A percentile compares a stretch with the other conserved stretches of the same genome.
phyloP scores from a whole-genome alignment of 2,797 vertebrate species.

The Sphenopsis melanotis region DNA sequence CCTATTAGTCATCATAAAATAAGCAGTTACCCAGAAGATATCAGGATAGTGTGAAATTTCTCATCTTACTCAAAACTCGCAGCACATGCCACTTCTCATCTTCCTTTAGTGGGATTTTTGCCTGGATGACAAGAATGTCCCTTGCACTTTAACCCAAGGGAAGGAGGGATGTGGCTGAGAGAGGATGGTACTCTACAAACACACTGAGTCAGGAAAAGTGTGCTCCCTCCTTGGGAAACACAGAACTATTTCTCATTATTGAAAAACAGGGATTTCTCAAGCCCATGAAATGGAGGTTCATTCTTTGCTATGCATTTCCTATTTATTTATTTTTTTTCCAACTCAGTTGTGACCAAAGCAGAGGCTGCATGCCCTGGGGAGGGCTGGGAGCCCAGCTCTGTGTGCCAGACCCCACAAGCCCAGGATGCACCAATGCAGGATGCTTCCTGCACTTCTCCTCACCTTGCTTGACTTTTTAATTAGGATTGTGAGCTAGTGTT shows the following conservation, averaged over 20 bases:
- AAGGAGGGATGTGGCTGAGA: not conserved
- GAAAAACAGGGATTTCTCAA: not conserved
- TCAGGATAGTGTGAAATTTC: conserved; percentile 75
- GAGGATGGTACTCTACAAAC: not conserved
- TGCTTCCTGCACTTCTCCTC: not conserved
- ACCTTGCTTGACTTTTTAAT: not conserved
- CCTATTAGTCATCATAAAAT: conserved; percentile 84
- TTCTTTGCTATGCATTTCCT: not conserved
- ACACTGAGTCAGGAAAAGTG: not conserved
- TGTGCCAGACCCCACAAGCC: not conserved
- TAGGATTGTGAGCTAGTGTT: not conserved
- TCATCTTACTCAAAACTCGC: conserved; percentile 68
- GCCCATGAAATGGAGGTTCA: not conserved
- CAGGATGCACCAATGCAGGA: not conserved
- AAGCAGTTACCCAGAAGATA: conserved; percentile 79
- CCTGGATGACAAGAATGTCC: not conserved
- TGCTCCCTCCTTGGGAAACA: not conserved
- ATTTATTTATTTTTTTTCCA: not conserved
- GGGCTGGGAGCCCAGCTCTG: rapidly evolving
- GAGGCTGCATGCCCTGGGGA: not conserved
- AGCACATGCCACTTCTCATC: not conserved
- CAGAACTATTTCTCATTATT: not conserved
- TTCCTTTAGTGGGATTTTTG: not conserved
- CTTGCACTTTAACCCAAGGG: not conserved
- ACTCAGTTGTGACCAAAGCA: not conserved